These are phyloP conservation scores for Atrichornis clamosus DNA, from an alignment of 2,113 vertebrate species.

Conservation along the genomic window DNA sequence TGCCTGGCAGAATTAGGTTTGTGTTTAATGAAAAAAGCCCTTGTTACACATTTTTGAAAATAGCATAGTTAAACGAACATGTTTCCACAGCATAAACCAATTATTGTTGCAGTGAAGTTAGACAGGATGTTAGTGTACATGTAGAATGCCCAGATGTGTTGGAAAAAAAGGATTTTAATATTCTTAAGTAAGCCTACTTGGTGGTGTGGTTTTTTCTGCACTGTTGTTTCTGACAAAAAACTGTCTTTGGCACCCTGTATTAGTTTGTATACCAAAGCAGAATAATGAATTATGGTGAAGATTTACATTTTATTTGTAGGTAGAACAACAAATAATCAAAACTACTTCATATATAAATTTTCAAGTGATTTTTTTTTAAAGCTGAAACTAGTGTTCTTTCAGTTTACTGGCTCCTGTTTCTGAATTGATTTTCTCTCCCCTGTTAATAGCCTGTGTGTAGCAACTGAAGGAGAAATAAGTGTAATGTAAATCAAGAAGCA, in stretches of 20 bases:
- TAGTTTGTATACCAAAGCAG: background rate
- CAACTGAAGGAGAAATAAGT: background rate
- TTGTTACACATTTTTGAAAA: background rate
- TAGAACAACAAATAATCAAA: slow-evolving; percentile 1
- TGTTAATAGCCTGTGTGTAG: background rate
- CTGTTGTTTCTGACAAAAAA: background rate
- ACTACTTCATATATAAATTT: background rate
- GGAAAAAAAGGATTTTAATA: background rate
- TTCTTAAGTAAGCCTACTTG: background rate
- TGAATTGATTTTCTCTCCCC: background rate
- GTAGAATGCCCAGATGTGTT: background rate
- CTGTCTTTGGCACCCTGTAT: background rate
- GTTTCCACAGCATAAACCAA: background rate
- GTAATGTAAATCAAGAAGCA: slow-evolving; percentile 42
- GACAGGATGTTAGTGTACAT: background rate
- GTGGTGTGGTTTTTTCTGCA: background rate
- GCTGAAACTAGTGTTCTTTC: background rate
- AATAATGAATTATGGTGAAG: background rate
- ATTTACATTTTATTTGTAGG: slow-evolving; percentile 13
- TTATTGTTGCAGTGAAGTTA: background rate
- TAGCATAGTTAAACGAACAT: background rate
- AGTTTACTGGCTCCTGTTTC: background rate
- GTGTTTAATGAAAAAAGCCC: background rate
- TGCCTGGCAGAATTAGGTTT: background rate
- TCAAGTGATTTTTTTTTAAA: background rate